Evolutionary conservation across 2,113 vertebrate genomes (phyloP), one percentile per base, ranked within the genome.

Genomic region (Rostratula benghalensis): DNA sequence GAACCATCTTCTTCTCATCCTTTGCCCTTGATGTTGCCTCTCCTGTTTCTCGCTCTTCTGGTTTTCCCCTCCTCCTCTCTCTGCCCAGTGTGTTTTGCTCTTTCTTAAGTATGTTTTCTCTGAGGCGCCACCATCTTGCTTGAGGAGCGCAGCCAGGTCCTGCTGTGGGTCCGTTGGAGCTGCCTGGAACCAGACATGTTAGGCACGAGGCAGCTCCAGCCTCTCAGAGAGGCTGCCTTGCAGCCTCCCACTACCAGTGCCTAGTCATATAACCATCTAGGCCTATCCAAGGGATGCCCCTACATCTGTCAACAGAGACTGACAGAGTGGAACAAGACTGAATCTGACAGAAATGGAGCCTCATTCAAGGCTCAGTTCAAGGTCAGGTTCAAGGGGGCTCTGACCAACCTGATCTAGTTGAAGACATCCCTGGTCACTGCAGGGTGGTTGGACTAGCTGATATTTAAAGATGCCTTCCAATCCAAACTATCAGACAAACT

Each of bases 341-440:
- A 76, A 13, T 56, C 25, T 57, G 22, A 67, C 68, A 80, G 43
- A 68, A n/a, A 18, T 21, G 23, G 39, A 79, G 68, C 21, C 18
- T 91, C 37, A 33, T 43, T 85, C 54, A 60, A 37, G 30, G 20
- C 27, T 41, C 35, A 25, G 41, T 43, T 75, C 41, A 53, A 37
- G 21, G 17, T 43, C 9, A 53, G 12, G 30, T 16, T 89, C 35
- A 23, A 31, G 0, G 0, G 51, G n/a, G 2, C 3, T 57, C 35
- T 83, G 67, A 79, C 46, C 14, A 60, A 9, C 33, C 3, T 15
- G 23, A 20, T 69, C 5, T 19, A 51, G 35, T 10, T 67, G 57
- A 67, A 65, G 20, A 51, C 61, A 16, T 56, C 48, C 12, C 11
- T 54, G 14, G 8, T 67, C 2, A 22, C 15, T 48, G 67, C 63